Evolutionary conservation across 2,113 vertebrate genomes (phyloP).

Genomic region (Cercocebus atys): DNA sequence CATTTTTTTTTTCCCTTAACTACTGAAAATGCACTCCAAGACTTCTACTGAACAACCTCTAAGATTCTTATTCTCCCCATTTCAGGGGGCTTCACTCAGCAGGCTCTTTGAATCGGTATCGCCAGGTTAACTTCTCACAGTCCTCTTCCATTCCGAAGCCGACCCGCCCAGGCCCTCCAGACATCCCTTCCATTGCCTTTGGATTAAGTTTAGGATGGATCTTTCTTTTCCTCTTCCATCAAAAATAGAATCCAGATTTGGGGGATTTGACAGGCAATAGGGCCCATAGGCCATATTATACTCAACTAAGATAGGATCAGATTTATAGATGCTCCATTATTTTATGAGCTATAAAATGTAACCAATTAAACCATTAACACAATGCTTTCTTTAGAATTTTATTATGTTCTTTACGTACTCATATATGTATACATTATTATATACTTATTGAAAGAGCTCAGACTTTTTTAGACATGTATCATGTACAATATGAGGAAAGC

Average conservation of each 20-base stretch:
- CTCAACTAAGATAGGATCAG: neutral
- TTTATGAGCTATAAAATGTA: neutral
- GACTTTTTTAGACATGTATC: neutral
- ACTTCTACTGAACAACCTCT: slow-evolving; percentile 43
- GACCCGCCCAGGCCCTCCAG: neutral
- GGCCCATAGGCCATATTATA: neutral
- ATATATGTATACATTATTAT: neutral
- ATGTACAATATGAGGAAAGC: neutral
- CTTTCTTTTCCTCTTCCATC: neutral
- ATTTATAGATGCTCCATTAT: neutral
- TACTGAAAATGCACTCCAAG: slow-evolving; percentile 5
- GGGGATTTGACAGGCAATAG: neutral
- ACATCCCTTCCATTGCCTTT: neutral
- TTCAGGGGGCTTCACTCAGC: neutral
- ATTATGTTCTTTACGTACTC: neutral
- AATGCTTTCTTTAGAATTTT: neutral
- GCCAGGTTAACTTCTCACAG: rapidly evolving
- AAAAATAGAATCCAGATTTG: neutral
- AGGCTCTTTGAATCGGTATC: rapidly evolving
- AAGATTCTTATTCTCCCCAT: neutral
- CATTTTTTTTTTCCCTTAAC: slow-evolving; percentile 54
- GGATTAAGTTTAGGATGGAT: neutral
- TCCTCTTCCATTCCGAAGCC: neutral
- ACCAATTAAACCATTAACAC: neutral
- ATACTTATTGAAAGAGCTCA: neutral